phyloP scores from a whole-genome alignment of 2,113 vertebrate genomes.

The Gallinago jamesoni region DNA sequence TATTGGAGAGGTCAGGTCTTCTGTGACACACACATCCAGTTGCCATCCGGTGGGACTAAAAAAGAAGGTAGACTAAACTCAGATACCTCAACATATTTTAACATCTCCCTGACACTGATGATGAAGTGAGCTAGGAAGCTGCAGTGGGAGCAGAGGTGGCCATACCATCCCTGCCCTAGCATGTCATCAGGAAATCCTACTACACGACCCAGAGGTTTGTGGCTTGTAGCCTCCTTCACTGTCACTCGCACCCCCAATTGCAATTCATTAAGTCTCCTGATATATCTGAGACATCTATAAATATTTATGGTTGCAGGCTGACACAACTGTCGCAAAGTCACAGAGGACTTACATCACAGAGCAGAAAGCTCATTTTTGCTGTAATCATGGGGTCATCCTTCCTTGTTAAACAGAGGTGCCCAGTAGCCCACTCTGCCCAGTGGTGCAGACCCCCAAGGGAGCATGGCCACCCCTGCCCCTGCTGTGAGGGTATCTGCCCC shows the following conservation, averaged over 20 bases:
- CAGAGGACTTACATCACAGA: neutral
- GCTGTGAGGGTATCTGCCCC: rapidly evolving
- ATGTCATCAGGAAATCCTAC: neutral
- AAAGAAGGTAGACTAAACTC: neutral
- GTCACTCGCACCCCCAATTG: neutral
- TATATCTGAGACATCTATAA: neutral
- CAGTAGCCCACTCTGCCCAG: neutral
- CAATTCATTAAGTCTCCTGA: slow-evolving; percentile 25
- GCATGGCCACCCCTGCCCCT: neutral
- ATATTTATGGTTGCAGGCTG: slow-evolving; percentile 33
- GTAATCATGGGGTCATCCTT: neutral
- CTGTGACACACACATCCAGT: neutral
- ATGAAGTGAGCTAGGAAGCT: neutral
- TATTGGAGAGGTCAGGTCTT: neutral
- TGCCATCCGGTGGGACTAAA: neutral
- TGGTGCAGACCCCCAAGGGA: rapidly evolving
- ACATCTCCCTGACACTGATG: neutral
- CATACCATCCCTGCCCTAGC: neutral
- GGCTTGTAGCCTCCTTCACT: neutral
- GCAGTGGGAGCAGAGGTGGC: neutral
- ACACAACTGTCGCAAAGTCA: slow-evolving; percentile 27
- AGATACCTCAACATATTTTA: neutral
- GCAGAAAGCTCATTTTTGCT: slow-evolving; percentile 7
- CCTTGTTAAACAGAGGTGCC: neutral
- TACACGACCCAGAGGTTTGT: neutral